phyloP scores from a whole-genome alignment of 2,888 invertebrate genomes.

The Zygogramma bicolorata region DNA sequence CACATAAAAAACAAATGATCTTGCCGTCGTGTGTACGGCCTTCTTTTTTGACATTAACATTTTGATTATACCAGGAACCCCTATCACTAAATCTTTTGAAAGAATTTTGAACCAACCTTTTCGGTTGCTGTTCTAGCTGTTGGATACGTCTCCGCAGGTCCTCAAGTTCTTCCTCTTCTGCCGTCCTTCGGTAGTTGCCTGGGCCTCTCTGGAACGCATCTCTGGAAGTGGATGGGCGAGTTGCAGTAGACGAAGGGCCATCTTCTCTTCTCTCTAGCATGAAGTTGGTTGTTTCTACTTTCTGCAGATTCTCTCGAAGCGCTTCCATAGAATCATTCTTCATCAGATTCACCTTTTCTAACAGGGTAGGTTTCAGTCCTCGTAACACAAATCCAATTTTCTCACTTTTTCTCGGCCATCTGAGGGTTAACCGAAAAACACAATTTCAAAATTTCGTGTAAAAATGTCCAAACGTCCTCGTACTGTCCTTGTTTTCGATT shows the following conservation, averaged over 20 bases:
- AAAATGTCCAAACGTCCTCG: slow-evolving; percentile 8
- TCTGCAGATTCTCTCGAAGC: neutral
- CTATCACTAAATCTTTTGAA: neutral
- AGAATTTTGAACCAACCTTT: slow-evolving; percentile 5
- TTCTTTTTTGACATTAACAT: neutral
- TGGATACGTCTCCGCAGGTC: neutral
- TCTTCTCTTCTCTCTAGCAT: neutral
- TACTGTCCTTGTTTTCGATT: neutral
- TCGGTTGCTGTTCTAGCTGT: neutral
- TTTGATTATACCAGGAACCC: neutral
- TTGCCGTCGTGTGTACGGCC: neutral
- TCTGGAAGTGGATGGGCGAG: neutral
- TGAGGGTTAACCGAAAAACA: neutral
- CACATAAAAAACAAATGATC: neutral
- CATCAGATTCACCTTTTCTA: slow-evolving; percentile 3
- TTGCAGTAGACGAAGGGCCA: neutral
- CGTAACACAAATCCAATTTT: neutral
- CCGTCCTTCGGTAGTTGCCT: neutral
- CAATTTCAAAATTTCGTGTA: slow-evolving; percentile 2
- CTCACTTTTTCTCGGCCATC: neutral
- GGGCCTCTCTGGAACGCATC: neutral
- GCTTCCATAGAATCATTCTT: neutral
- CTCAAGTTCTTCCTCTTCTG: neutral
- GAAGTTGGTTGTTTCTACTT: neutral
- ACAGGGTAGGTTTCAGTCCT: slow-evolving; percentile 9